Base-by-base conservation (phyloP, 1,140 invertebrate genomes). In the Dufourea novaeangliae region DNA sequence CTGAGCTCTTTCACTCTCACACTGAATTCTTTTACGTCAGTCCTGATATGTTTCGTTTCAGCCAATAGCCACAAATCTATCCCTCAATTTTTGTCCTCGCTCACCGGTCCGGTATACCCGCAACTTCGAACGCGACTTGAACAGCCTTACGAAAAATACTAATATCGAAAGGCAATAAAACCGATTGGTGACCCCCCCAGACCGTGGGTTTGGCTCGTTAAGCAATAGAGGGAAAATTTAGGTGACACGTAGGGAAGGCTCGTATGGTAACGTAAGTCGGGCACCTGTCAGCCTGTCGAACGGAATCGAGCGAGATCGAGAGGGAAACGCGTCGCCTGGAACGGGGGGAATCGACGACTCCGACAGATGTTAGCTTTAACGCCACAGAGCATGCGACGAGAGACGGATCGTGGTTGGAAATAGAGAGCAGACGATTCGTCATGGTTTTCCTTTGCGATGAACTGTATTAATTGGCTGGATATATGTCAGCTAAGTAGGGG, bases 131-230 rank as follows among this genome's bases (percentile, higher is more conserved):
- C 44, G 5, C 6, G 17, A 17, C 11, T 7, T 34, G 8, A 56
- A 20, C 32, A 8, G 25, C 3, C 50, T 25, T 34, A 34, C 7
- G 34, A 39, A 25, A 10, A 10, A 14, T 14, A 32, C 57, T 27
- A 50, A 62, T 50, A 52, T 62, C 80, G 69, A 72, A 54, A 67
- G 70, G 83, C 73, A 72, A 79, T 85, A 74, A 80, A 83, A 80
- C 80, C 80, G 72, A 74, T 78, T 77, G 78, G 71, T 64, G 83
- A 57, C 37, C 62, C 50, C 50, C 69, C 54, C 39, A 27, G 27
- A 34, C 37, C 22, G 32, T 8, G 56, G 37, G n/a, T 27, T 44
- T 27, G 69, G 7, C 56, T 71, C 69, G 69, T 61, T 61, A 61
- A 17, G 20, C 69, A 34, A 61, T 46, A 7, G 37, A 25, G 22